phyloP scores from a whole-genome alignment of 2,113 vertebrate species.

The Turnix velox region DNA sequence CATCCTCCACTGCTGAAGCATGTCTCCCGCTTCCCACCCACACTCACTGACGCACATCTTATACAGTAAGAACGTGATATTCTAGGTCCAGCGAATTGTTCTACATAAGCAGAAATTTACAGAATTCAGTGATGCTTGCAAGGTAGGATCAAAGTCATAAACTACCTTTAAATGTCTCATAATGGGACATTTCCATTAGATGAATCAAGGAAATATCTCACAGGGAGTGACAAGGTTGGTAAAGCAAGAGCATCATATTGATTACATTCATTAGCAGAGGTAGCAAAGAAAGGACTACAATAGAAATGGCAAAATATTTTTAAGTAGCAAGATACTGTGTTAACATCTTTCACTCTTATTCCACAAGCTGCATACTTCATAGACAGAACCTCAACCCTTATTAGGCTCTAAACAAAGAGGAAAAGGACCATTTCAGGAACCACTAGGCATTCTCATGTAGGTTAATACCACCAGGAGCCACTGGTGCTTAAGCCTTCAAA shows the following conservation, averaged over 20 bases:
- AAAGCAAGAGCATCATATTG: neutral
- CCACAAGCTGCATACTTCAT: neutral
- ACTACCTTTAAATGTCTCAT: neutral
- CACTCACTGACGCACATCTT: neutral
- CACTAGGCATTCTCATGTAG: fast-evolving
- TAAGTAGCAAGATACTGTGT: neutral
- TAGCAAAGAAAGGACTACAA: neutral
- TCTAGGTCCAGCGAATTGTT: neutral
- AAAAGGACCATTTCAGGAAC: neutral
- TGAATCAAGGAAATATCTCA: neutral
- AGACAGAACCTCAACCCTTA: fast-evolving
- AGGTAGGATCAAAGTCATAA: neutral
- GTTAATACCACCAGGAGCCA: neutral
- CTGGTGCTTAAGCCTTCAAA: neutral
- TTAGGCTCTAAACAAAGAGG: neutral
- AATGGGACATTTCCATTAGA: neutral
- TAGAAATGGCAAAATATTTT: neutral
- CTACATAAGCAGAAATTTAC: neutral
- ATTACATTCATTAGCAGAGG: neutral
- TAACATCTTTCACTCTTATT: neutral
- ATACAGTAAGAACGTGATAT: neutral
- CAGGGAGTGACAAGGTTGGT: fast-evolving
- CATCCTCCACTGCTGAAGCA: neutral
- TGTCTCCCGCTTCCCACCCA: neutral
- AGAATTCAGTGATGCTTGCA: neutral